Percentiles rank a stretch among this genome's conserved stretches.
Evolutionary conservation across 2,797 vertebrate genomes (phyloP).

Genomic region (Muscicapa striata): DNA sequence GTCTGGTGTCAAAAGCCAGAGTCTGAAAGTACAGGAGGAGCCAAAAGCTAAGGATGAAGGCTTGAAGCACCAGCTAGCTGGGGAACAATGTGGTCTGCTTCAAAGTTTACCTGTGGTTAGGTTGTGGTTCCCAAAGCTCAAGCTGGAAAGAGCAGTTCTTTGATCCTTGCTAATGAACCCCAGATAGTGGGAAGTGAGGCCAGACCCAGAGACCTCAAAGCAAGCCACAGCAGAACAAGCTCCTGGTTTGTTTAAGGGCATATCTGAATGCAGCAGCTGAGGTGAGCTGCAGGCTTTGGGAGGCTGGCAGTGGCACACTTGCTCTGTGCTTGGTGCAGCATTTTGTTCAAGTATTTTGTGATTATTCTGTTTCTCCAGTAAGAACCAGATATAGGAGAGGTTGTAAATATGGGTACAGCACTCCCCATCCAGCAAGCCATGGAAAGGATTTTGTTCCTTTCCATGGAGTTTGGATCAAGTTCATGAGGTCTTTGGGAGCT

Average conservation of each 20-base stretch:
- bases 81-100: background rate
- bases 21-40: background rate
- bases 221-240: background rate
- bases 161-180: constrained; percentile 3
- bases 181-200: background rate
- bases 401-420: background rate
- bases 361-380: background rate
- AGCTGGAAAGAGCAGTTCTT: background rate
- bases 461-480: background rate
- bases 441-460: background rate
- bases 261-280: background rate
- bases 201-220: background rate
- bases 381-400: background rate
- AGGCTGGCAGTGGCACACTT: background rate
- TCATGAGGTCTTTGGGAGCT: background rate
- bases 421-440: background rate
- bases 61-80: background rate
- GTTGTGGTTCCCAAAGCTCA: background rate
- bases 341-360: background rate
- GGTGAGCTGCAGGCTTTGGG: background rate
- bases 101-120: constrained; percentile 32
- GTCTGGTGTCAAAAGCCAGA: background rate
- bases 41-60: background rate
- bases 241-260: background rate
- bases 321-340: background rate